Evolutionary conservation across 2,113 vertebrate genomes (phyloP).

Genomic region (Pagrus major): DNA sequence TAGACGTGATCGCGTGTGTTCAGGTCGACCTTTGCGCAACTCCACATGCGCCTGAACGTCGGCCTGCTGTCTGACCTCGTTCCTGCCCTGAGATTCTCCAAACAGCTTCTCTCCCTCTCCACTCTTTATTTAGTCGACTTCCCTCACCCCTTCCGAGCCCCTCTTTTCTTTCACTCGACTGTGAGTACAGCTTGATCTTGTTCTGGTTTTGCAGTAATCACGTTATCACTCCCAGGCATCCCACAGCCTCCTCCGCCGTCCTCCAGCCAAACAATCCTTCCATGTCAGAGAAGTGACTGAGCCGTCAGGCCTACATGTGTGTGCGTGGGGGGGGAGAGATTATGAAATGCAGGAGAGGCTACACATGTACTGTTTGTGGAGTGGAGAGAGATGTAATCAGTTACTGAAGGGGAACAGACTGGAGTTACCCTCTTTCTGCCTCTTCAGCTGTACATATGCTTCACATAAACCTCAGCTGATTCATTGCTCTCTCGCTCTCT

Average conservation of each 20-base stretch:
- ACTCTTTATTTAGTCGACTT: not conserved
- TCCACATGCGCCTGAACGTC: conserved; percentile 3
- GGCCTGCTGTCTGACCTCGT: not conserved
- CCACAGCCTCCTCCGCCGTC: not conserved
- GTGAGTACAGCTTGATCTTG: conserved; percentile 52
- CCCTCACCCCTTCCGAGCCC: not conserved
- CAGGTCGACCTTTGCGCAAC: conserved; percentile 28
- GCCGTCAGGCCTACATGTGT: conserved; percentile 2
- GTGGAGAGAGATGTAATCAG: conserved; percentile 34
- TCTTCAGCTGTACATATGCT: conserved; percentile 45
- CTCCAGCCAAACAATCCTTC: conserved; percentile 11
- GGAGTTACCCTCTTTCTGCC: conserved; percentile 17
- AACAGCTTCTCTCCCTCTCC: too few relatives aligned
- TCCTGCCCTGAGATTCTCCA: too few relatives aligned
- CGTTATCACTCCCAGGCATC: conserved; percentile 51
- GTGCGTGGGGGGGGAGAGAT: conserved; percentile 9
- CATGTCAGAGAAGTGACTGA: conserved; percentile 35
- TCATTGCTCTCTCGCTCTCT: conserved; percentile 30
- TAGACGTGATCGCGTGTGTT: not conserved
- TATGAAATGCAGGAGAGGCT: conserved; percentile 44
- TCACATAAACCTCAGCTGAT: conserved; percentile 61
- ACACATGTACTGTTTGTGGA: conserved; percentile 26
- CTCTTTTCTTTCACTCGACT: not conserved
- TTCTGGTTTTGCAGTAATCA: conserved; percentile 33
- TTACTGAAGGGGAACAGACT: conserved; percentile 55